Percentiles rank a stretch among this genome's conserved stretches.
Conservation (phyloP, 2,797 vertebrate genomes). For the Ctenochaetus hawaiiensis region DNA sequence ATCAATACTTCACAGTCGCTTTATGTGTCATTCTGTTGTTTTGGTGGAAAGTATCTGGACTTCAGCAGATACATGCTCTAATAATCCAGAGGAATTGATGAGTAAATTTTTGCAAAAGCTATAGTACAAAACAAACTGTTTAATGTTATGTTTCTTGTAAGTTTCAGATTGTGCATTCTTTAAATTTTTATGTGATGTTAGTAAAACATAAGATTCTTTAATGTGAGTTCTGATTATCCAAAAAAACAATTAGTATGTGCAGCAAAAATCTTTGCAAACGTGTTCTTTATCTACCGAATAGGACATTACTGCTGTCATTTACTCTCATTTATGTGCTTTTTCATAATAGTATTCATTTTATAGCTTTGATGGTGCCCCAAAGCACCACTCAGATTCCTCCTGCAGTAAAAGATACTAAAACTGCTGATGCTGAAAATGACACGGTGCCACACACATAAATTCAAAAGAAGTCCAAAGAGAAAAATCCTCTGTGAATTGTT, state of each 20-base stretch:
- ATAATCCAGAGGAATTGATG: constrained; percentile 37
- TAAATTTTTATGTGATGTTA: constrained; percentile 2
- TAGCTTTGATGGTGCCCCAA: constrained; percentile 68
- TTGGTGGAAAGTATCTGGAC: constrained; percentile 55
- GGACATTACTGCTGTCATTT: constrained; percentile 67
- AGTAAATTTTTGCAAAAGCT: constrained; percentile 16
- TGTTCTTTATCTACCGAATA: constrained; percentile 56
- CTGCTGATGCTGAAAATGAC: constrained; percentile 79
- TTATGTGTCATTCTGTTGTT: constrained; percentile 71
- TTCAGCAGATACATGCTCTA: constrained; percentile 32
- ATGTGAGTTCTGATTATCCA: constrained; percentile 38
- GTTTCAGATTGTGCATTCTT: constrained; percentile 5
- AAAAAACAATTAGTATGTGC: constrained; percentile 52
- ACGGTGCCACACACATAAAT: constrained; percentile 54
- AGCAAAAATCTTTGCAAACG: constrained; percentile 43
- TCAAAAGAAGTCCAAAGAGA: constrained; percentile 44
- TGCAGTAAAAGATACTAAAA: constrained; percentile 77
- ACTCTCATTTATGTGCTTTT: constrained; percentile 72
- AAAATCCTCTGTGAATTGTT: constrained; percentile 73
- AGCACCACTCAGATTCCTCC: constrained; percentile 66
- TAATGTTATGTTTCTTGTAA: not conserved
- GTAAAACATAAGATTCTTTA: not conserved
- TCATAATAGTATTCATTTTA: constrained; percentile 77
- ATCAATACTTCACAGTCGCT: constrained; percentile 81
- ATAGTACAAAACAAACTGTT: constrained; percentile 1